Percentiles rank a stretch among this genome's conserved stretches.
Conservation (phyloP, 1,140 invertebrate genomes). For the Linepithema humile region DNA sequence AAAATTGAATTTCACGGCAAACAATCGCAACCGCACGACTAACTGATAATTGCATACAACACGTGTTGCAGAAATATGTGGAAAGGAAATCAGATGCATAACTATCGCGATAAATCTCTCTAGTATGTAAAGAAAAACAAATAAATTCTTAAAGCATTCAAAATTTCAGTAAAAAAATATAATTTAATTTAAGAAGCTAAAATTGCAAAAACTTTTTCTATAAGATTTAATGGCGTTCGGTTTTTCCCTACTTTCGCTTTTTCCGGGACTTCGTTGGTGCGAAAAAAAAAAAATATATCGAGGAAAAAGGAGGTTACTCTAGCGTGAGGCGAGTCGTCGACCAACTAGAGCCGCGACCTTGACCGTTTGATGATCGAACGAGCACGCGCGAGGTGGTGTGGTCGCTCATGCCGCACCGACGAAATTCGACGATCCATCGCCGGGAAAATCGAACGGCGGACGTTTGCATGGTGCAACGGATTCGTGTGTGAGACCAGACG, state of each 20-base stretch:
- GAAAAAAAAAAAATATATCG: background rate
- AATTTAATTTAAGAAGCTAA: background rate
- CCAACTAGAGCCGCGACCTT: conserved; percentile 48
- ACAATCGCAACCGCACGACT: background rate
- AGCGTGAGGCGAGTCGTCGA: conserved; percentile 35
- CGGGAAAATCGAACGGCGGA: conserved; percentile 28
- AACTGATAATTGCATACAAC: background rate
- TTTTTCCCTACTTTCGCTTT: background rate
- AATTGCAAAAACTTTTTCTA: background rate
- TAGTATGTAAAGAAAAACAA: background rate
- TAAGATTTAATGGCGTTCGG: background rate
- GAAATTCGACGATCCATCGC: conserved; percentile 52
- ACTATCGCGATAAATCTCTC: background rate
- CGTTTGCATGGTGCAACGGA: background rate
- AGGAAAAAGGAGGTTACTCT: conserved; percentile 4
- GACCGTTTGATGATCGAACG: conserved; percentile 62
- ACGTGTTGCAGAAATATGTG: too few relatives aligned
- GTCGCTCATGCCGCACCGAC: background rate
- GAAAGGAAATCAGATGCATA: background rate
- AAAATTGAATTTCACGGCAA: conserved; percentile 22
- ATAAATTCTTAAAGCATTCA: background rate
- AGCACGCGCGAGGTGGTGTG: conserved; percentile 28
- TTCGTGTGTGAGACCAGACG: background rate
- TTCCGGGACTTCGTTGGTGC: background rate
- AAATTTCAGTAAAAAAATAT: background rate